phyloP scores from a whole-genome alignment of 2,113 vertebrate species.

The Dicaeum eximium region DNA sequence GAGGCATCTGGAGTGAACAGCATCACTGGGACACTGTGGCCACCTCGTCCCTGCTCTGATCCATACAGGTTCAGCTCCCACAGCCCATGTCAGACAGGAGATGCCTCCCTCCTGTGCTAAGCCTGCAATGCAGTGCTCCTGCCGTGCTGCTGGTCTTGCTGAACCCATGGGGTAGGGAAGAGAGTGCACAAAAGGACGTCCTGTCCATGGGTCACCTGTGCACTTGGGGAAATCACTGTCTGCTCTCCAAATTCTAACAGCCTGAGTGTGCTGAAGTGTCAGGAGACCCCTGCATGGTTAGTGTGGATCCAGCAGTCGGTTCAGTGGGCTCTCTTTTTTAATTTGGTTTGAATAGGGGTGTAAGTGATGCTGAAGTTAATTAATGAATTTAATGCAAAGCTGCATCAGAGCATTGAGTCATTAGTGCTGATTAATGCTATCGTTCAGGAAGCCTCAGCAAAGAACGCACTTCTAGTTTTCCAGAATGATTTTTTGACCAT shows the following conservation, averaged over 20 bases:
- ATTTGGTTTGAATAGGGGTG: background rate
- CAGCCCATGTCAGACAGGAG: accelerated
- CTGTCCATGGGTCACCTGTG: background rate
- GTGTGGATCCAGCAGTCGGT: background rate
- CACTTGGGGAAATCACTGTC: background rate
- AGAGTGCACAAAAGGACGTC: accelerated
- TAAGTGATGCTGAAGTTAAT: background rate
- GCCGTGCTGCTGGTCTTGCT: accelerated
- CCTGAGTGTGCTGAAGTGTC: background rate
- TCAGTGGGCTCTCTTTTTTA: background rate
- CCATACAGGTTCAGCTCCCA: background rate
- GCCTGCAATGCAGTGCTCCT: background rate
- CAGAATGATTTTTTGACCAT: accelerated
- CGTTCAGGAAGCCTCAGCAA: background rate
- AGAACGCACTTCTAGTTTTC: background rate
- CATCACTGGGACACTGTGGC: background rate
- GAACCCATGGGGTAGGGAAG: accelerated
- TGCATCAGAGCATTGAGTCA: background rate
- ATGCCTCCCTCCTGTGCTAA: background rate
- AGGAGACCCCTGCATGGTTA: background rate
- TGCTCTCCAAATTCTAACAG: background rate
- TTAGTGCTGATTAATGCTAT: background rate
- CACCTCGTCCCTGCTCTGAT: accelerated
- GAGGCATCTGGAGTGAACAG: background rate
- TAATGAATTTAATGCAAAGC: background rate